Base-by-base conservation (phyloP, 2,888 invertebrate species). In the Perithous albicinctus region DNA sequence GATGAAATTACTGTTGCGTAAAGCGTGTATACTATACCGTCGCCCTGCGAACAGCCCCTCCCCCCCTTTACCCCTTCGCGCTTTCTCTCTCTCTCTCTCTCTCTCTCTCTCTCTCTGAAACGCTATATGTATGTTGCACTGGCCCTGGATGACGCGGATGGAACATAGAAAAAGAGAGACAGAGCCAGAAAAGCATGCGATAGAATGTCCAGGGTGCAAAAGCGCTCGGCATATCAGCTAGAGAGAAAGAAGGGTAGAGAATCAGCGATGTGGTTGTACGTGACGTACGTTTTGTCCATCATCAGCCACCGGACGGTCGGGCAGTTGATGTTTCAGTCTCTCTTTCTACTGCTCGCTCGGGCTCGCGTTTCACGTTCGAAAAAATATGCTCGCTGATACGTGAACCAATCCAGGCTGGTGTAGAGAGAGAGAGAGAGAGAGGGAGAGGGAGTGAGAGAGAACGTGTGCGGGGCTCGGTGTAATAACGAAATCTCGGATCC, bases 1-100 rank as follows among this genome's bases (percentile, higher is more conserved):
- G 92, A 92, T 91, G 91, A 90, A 92, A 92, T 91, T 90, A 92
- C 91, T 92, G 92, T 92, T 90, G 91, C 92, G 90, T 92, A 89
- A 92, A 92, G 87, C 82, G 79, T 79, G 84, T 76, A 61, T 78
- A 61, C 76, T 69, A 64, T 70, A 56, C 23, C 63, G 66, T 48
- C 41, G 67, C 74, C 66, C 59, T 23, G 66, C 32, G 48, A 48
- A 48, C 66, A 20, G 66, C 48, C 48, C n/a, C n/a, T n/a, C n/a
- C n/a, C n/a, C n/a, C n/a, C n/a, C n/a, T n/a, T n/a, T n/a, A n/a
- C n/a, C n/a, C n/a, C n/a, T n/a, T n/a, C n/a, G n/a, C n/a, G n/a
- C n/a, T n/a, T n/a, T n/a, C n/a, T n/a, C n/a, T n/a, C n/a, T n/a
- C n/a, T n/a, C n/a, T n/a, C n/a, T n/a, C n/a, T n/a, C n/a, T n/a